Conservation (phyloP, 2,797 vertebrate species). For the Choloepus didactylus region DNA sequence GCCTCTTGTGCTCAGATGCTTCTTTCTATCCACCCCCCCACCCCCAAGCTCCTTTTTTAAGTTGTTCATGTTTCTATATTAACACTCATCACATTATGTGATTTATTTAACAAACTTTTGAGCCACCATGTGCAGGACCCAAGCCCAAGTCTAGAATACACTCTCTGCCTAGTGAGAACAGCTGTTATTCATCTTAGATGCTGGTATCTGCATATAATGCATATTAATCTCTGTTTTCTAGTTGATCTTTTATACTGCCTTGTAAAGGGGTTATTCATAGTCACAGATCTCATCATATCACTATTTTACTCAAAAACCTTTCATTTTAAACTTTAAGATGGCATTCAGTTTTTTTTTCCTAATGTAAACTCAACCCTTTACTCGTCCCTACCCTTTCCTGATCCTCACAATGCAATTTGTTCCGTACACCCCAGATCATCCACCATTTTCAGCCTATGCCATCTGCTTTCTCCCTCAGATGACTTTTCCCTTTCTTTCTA, state of each 20-base stretch:
- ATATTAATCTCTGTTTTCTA: neutral
- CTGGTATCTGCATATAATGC: neutral
- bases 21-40: neutral
- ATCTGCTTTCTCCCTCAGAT: neutral
- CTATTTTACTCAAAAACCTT: neutral
- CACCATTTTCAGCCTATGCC: neutral
- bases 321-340: conserved; percentile 9
- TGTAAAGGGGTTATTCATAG: neutral
- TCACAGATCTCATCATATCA: conserved; percentile 12
- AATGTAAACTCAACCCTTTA: neutral
- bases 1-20: neutral
- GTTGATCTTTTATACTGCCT: neutral
- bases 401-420: neutral
- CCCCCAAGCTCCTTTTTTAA: neutral
- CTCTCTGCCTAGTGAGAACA: neutral
- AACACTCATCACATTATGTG: neutral
- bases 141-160: neutral
- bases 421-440: neutral
- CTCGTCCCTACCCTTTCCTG: neutral
- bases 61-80: conserved; percentile 22
- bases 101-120: conserved; percentile 27
- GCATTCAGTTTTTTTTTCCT: neutral
- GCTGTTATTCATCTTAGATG: neutral
- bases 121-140: neutral
- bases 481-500: neutral